Evolutionary conservation across 2,113 vertebrate species (phyloP).

Genomic region (Phyllopteryx taeniolatus): DNA sequence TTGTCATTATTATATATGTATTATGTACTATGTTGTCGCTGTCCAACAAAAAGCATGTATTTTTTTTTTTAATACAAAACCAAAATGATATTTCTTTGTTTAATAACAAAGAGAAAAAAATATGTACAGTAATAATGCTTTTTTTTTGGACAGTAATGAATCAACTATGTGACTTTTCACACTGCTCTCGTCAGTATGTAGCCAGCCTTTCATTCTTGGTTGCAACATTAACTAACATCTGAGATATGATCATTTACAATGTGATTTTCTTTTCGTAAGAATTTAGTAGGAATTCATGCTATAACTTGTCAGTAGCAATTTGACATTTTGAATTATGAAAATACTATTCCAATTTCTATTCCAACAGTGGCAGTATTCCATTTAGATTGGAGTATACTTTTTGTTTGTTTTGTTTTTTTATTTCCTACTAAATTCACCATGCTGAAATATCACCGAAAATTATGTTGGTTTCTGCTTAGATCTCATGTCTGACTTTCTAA

Average conservation of each 20-base stretch:
- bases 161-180: not conserved
- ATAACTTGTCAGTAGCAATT: not conserved
- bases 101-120: not conserved
- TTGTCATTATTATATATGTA: not conserved
- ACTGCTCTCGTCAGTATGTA: not conserved
- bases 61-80: not conserved
- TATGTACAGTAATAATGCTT: not conserved
- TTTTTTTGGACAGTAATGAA: not conserved
- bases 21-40: not conserved
- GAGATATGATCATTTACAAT: not conserved
- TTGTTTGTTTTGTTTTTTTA: not conserved
- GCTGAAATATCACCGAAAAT: not conserved
- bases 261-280: not conserved
- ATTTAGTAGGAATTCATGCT: conserved; percentile 2
- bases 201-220: not conserved
- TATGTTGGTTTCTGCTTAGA: not conserved
- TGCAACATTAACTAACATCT: not conserved
- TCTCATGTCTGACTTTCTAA: not conserved
- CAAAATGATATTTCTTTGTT: not conserved
- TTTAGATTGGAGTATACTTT: not conserved
- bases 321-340: not conserved
- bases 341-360: not conserved
- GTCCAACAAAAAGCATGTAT: not conserved
- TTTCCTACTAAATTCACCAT: not conserved
- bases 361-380: not conserved